phyloP scores from a whole-genome alignment of 2,113 vertebrate species.

The Gnathochromis pfefferi region DNA sequence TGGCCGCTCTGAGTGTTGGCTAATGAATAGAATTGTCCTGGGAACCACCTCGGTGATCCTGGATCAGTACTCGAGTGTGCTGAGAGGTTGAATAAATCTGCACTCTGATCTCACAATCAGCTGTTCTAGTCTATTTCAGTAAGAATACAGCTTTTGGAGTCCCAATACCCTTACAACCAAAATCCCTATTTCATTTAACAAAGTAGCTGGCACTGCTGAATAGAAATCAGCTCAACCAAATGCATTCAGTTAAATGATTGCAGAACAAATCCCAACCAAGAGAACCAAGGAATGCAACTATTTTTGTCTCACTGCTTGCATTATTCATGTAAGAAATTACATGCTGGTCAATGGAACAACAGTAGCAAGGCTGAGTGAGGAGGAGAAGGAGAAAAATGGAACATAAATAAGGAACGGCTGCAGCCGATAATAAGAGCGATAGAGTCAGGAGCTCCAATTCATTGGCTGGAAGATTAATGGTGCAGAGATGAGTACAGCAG shows the following conservation, averaged over 20 bases:
- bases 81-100: slow-evolving; percentile 32
- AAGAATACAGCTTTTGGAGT: slow-evolving; percentile 14
- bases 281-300: slow-evolving; percentile 43
- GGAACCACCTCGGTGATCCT: slow-evolving; percentile 21
- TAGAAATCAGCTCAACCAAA: slow-evolving; percentile 6
- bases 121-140: slow-evolving; percentile 5
- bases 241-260: slow-evolving; percentile 30
- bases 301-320: slow-evolving; percentile 52
- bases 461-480: slow-evolving; percentile 65
- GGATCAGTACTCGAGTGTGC: background rate
- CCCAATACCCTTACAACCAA: slow-evolving; percentile 13
- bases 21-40: slow-evolving; percentile 24
- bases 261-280: slow-evolving; percentile 39
- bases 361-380: slow-evolving; percentile 25
- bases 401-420: slow-evolving; percentile 59
- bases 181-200: slow-evolving; percentile 28
- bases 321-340: slow-evolving; percentile 65
- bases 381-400: slow-evolving; percentile 42
- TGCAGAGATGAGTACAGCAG: slow-evolving; percentile 27
- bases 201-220: slow-evolving; percentile 28
- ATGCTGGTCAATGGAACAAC: slow-evolving; percentile 51
- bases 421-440: slow-evolving; percentile 59
- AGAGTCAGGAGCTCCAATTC: slow-evolving; percentile 60
- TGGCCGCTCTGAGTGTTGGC: background rate
- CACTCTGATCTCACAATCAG: slow-evolving; percentile 33